Percentiles rank a stretch among this genome's conserved stretches.
Conservation (phyloP, 2,797 vertebrate species). For the Sphenopsis melanotis region DNA sequence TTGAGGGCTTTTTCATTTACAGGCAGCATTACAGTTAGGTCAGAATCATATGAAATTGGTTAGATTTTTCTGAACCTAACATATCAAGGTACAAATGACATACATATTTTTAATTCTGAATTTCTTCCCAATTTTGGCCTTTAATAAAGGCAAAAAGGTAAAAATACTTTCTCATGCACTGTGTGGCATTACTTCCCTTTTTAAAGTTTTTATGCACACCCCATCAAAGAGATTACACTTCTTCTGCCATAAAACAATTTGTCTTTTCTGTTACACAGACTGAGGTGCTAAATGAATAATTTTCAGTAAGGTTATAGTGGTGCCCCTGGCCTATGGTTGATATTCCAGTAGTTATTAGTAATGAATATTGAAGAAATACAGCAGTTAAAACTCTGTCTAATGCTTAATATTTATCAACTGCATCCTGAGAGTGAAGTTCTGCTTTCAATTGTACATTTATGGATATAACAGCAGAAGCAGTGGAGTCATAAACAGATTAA, state of each 20-base stretch:
- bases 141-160: background rate
- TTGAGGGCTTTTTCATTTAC: background rate
- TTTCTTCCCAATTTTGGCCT: background rate
- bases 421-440: background rate
- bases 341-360: background rate
- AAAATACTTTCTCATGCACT: background rate
- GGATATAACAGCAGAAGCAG: background rate
- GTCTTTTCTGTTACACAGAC: background rate
- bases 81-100: background rate
- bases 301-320: background rate
- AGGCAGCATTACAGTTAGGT: background rate
- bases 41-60: background rate
- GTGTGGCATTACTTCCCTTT: background rate
- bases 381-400: background rate
- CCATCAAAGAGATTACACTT: background rate
- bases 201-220: background rate
- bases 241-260: background rate
- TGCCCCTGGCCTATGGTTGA: background rate
- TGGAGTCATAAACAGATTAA: background rate
- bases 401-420: background rate
- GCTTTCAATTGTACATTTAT: background rate
- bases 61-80: background rate
- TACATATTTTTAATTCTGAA: background rate
- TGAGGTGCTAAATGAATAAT: background rate
- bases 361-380: background rate